Evolutionary conservation across 2,113 vertebrate species (phyloP), one percentile per base, ranked within the genome.

Genomic region (Chlorodrepanis virens): DNA sequence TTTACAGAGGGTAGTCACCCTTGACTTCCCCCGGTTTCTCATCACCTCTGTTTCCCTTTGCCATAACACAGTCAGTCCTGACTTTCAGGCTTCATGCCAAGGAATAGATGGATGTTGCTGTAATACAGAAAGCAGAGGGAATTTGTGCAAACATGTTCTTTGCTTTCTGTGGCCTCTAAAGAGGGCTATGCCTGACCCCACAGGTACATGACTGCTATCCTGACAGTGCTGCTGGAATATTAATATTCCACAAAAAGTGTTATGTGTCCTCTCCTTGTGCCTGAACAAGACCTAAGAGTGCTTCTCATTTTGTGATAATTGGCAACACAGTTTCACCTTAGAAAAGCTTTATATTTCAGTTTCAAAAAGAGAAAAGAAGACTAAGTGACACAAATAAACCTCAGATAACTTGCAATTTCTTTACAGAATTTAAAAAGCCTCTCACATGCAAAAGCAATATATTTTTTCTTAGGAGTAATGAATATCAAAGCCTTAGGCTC

Each of bases 1-100:
- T 21, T 14, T 49, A 53, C 0, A 1, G 35, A 49, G 8, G 6
- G 4, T 12, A n/a, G 13, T n/a, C 5, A 7, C 6, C 37, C 20
- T 44, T 50, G 35, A 27, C 63, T 86, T 76, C 83, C 23, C 21
- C 9, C 7, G 19, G 1, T 42, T 80, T 83, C 20, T 60, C 6
- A 60, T 37, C 14, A 49, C 8, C 4, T 88, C 77, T 60, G 2
- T 44, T 71, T 17, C 29, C 11, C 7, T 60, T 50, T 21, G 12
- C 7, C 3, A 5, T 23, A 27, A n/a, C 12, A 33, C 11, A 29
- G 5, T n/a, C 33, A 56, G 50, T 49, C 15, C 27, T 60, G 45
- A 27, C 5, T 61, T 80, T 28, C 31, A 49, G 45, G 28, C 22
- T 77, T 76, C 56, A 56, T 14, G 21, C 2, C 24, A 37, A 12